Evolutionary conservation across 2,113 vertebrate genomes (phyloP), one percentile per base, ranked within the genome.

Genomic region (Geococcyx californianus): DNA sequence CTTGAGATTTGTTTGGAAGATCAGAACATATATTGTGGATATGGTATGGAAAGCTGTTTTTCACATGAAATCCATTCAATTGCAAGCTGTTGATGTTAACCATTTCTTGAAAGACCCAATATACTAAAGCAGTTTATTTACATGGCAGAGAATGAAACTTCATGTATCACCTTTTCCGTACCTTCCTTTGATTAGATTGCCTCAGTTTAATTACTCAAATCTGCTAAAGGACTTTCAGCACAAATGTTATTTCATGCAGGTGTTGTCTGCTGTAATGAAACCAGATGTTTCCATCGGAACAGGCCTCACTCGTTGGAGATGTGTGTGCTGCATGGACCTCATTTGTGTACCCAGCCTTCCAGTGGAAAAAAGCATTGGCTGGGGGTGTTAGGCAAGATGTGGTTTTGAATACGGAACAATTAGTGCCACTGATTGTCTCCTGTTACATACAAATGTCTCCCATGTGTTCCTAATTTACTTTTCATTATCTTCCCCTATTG

Each of bases 141-240:
- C 69, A 80, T 26, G 82, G 75, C 55, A 86, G 77, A 82, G 82
- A 96, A 93, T 49, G 67, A 95, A 94, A 93, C 78, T 84, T 90
- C 93, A 92, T 79, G 95, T 94, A 87, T 95, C 94, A 93, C 95
- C 88, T 95, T 96, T 90, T 77, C 80, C 34, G 13, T 85, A 88
- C 85, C 91, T 96, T 89, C 75, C 96, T 95, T 90, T 97, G 95
- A 97, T 97, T 97, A 94, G 91, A 95, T 97, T 97, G 93, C 94
- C 91, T 96, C 77, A 85, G 74, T 93, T 95, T 96, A 97, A 97
- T 97, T 97, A 96, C 87, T 91, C 95, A 97, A 96, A 94, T 95
- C 93, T 94, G 86, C 90, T 96, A 97, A 95, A 97, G 87, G 79
- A 83, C 91, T 94, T 97, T 95, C 81, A 11, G 62, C 67, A 78